Evolutionary conservation across 2,113 vertebrate genomes (phyloP).

Genomic region (Python bivittatus): DNA sequence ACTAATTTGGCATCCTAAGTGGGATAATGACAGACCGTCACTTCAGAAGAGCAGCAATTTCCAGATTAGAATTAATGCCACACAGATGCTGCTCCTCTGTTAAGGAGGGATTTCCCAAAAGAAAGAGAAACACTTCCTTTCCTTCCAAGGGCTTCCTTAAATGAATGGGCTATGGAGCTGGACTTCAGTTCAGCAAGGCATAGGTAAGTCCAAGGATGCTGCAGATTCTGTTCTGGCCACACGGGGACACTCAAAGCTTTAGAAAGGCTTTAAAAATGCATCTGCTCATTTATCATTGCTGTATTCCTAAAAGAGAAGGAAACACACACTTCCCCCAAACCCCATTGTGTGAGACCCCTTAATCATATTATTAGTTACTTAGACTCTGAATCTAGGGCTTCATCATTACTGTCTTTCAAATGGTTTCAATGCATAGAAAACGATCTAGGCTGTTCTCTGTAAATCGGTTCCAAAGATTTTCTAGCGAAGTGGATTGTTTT

Average conservation of each 20-base stretch:
- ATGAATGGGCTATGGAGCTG: fast-evolving
- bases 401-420: neutral
- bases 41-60: conserved; percentile 50
- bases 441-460: neutral
- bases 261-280: conserved; percentile 38
- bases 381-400: conserved; percentile 45
- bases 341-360: conserved; percentile 24
- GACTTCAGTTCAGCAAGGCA: neutral
- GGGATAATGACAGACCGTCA: conserved; percentile 41
- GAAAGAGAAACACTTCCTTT: neutral
- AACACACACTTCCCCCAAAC: conserved; percentile 15
- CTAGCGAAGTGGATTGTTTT: neutral
- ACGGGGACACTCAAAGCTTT: conserved; percentile 77
- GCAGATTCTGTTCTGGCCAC: conserved; percentile 73
- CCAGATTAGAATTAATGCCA: conserved; percentile 51
- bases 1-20: conserved; percentile 42
- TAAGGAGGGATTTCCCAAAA: conserved; percentile 5
- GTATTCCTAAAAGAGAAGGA: conserved; percentile 12
- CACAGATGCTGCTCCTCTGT: conserved; percentile 21
- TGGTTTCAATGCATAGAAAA: neutral
- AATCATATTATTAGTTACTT: conserved; percentile 47
- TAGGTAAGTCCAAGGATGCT: conserved; percentile 15
- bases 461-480: neutral
- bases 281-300: conserved; percentile 10
- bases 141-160: neutral